These are phyloP conservation scores for Haliclystus octoradiatus DNA, from an alignment of 30 jellyfish, hydroid and myxozoan species.

Conservation along the genomic window DNA sequence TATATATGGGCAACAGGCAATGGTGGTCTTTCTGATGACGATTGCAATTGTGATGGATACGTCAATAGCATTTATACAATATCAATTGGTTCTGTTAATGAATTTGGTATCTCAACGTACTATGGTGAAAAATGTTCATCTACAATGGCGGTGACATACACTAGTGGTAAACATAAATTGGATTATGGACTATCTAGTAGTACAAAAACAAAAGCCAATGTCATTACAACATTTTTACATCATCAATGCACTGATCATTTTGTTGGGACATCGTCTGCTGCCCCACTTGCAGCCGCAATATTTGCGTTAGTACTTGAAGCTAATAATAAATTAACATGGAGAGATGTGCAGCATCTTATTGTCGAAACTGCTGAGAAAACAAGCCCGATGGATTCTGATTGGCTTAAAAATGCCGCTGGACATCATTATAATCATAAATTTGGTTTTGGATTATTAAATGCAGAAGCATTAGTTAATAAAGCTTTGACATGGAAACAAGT, in stretches of 20 bases:
- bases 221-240: constrained; percentile 82
- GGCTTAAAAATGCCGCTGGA: constrained; percentile 92
- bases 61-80: constrained; percentile 89
- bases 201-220: constrained; percentile 34
- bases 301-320: constrained; percentile 93
- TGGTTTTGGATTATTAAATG: constrained; percentile 99
- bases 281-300: constrained; percentile 98
- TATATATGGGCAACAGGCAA: constrained; percentile 99
- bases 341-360: constrained; percentile 92
- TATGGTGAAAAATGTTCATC: constrained; percentile 94
- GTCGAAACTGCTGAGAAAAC: constrained; percentile 78
- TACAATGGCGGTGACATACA: constrained; percentile 88
- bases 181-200: constrained; percentile 26
- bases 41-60: constrained; percentile 93
- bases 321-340: constrained; percentile 82
- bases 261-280: constrained; percentile 99
- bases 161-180: constrained; percentile 85
- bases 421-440: constrained; percentile 73
- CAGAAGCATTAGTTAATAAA: constrained; percentile 44
- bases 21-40: constrained; percentile 88
- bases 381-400: constrained; percentile 92
- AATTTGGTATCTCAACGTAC: constrained; percentile 91
- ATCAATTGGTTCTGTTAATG: constrained; percentile 92
- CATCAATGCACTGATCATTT: constrained; percentile 93
- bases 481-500: constrained; percentile 91